Conservation (phyloP, 2,113 vertebrate species). For the Recurvirostra avosetta region DNA sequence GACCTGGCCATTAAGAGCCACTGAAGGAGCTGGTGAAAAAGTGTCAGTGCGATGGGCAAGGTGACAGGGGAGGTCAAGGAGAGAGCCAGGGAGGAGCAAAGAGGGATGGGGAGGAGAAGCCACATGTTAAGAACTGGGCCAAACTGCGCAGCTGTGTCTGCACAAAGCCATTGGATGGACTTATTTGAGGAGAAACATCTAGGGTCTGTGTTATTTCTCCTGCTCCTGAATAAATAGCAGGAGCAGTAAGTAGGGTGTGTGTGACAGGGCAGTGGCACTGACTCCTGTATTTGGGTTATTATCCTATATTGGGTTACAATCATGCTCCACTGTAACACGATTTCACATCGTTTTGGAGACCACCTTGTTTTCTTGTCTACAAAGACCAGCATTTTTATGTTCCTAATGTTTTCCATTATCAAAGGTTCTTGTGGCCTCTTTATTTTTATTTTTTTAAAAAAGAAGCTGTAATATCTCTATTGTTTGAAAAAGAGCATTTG, state of each 20-base stretch:
- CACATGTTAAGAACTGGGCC: accelerated
- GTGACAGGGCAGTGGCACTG: background rate
- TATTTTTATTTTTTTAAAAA: background rate
- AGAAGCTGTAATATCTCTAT: background rate
- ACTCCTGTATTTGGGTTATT: background rate
- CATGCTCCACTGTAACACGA: background rate
- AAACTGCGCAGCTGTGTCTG: background rate
- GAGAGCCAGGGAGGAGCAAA: background rate
- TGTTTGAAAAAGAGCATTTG: background rate
- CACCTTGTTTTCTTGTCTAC: background rate
- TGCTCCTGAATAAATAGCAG: background rate
- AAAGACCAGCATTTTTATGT: background rate
- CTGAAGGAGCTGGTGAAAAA: background rate
- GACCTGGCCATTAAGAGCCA: background rate
- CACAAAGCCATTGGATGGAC: background rate
- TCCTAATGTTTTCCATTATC: background rate
- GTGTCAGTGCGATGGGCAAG: accelerated
- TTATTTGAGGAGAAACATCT: background rate
- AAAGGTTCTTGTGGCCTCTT: background rate
- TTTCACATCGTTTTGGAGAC: background rate
- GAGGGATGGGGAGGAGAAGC: background rate
- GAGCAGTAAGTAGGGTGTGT: background rate
- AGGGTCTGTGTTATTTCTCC: background rate
- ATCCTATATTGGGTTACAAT: background rate
- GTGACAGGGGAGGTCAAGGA: too few relatives aligned